phyloP scores from a whole-genome alignment of 2,797 vertebrate genomes.

The Neoniphon sammara region DNA sequence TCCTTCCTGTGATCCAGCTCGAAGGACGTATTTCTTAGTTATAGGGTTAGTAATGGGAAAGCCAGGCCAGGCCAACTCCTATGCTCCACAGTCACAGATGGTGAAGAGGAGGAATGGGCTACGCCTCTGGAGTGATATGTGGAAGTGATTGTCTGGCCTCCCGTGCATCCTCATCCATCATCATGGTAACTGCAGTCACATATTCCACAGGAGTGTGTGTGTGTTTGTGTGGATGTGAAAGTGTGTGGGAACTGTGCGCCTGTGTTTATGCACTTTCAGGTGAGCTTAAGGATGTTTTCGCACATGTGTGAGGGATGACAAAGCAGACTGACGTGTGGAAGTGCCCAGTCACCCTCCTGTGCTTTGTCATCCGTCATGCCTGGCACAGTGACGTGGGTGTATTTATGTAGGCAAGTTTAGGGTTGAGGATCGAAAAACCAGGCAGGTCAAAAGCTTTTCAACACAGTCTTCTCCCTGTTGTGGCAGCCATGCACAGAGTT shows the following conservation, averaged over 20 bases:
- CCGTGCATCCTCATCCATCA: constrained; percentile 65
- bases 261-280: constrained; percentile 23
- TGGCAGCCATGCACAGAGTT: constrained; percentile 8
- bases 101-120: constrained; percentile 68
- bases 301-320: constrained; percentile 19
- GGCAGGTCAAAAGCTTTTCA: not conserved
- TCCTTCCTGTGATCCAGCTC: constrained; percentile 53
- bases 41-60: constrained; percentile 66
- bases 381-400: constrained; percentile 29
- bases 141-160: constrained; percentile 71
- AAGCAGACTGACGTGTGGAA: constrained; percentile 6
- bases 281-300: constrained; percentile 17
- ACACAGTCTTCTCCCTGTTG: not conserved
- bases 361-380: constrained; percentile 40
- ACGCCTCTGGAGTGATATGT: constrained; percentile 64
- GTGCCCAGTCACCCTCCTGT: constrained; percentile 25
- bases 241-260: constrained; percentile 2
- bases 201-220: constrained; percentile 51
- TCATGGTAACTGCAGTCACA: constrained; percentile 64
- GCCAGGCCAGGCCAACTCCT: constrained; percentile 35
- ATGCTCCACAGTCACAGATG: constrained; percentile 64
- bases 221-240: not conserved
- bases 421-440: constrained; percentile 42
- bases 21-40: constrained; percentile 51
- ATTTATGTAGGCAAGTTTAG: constrained; percentile 37